A percentile compares a stretch with the other conserved stretches of the same genome.
Evolutionary conservation across 1,140 invertebrate species (phyloP).

Genomic region (Drosophila carrolli): DNA sequence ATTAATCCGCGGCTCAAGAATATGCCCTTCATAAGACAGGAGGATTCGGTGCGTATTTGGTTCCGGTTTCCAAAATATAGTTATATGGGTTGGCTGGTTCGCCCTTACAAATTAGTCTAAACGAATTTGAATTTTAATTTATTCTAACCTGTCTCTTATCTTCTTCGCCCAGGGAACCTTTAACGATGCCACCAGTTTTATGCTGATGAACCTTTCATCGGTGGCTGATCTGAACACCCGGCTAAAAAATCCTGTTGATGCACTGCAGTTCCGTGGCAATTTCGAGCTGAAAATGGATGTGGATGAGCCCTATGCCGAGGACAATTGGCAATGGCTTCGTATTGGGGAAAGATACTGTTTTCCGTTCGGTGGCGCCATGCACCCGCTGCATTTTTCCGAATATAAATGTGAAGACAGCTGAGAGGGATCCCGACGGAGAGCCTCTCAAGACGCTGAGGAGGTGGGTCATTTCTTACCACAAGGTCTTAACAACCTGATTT

Average conservation of each 20-base stretch:
- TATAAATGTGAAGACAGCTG: constrained; percentile 86
- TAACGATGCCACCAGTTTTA: constrained; percentile 85
- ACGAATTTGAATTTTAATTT: not conserved
- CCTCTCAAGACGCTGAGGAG: constrained; percentile 86
- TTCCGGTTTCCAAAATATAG: too few species aligned
- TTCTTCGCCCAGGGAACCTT: constrained; percentile 84
- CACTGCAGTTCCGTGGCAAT: constrained; percentile 86
- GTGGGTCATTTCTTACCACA: constrained; percentile 17
- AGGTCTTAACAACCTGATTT: not conserved
- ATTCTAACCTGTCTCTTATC: not conserved
- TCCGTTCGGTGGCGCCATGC: constrained; percentile 84
- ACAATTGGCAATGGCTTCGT: constrained; percentile 84
- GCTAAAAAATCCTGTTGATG: constrained; percentile 83
- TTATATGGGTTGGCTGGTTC: too few species aligned
- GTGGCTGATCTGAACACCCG: constrained; percentile 85
- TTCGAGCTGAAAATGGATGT: constrained; percentile 85
- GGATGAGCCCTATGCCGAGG: constrained; percentile 85
- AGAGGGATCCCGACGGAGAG: constrained; percentile 85
- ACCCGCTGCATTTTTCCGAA: constrained; percentile 87
- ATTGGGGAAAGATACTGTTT: constrained; percentile 84
- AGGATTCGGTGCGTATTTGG: constrained; percentile 64
- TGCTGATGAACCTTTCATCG: constrained; percentile 85
- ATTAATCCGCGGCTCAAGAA: constrained; percentile 48
- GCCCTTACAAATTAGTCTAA: too few species aligned
- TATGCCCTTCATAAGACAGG: constrained; percentile 63